Evolutionary conservation across 2,888 invertebrate genomes (phyloP).

Genomic region (Neoscelio sp.): DNA sequence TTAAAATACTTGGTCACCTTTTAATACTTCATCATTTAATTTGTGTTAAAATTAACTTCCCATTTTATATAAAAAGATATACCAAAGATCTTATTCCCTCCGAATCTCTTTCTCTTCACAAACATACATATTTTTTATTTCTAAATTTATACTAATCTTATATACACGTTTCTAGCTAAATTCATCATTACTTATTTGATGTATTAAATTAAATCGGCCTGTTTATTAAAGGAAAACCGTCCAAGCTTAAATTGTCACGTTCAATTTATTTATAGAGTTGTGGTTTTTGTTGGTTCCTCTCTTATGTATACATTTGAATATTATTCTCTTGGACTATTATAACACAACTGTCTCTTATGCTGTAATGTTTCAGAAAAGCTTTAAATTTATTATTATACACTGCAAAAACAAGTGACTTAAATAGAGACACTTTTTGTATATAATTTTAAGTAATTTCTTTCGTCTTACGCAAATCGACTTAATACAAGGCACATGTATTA

Average conservation of each 20-base stretch:
- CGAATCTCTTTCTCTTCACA: too few relatives aligned
- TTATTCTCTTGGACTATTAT: conserved; percentile 37
- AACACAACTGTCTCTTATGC: conserved; percentile 41
- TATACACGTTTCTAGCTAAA: conserved; percentile 26
- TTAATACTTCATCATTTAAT: too few relatives aligned
- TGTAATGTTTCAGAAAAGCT: conserved; percentile 10
- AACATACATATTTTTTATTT: conserved; percentile 19
- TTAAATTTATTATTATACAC: too few relatives aligned
- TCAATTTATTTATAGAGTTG: conserved; percentile 57
- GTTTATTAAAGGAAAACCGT: conserved; percentile 50
- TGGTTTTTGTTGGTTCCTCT: conserved; percentile 50
- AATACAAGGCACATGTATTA: too few relatives aligned
- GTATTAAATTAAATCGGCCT: conserved; percentile 34
- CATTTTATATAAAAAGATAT: too few relatives aligned
- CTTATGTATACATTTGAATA: conserved; percentile 42
- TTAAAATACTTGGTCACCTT: too few relatives aligned
- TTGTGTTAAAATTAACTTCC: too few relatives aligned
- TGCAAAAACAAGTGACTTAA: too few relatives aligned
- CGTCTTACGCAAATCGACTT: too few relatives aligned
- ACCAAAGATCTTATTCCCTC: too few relatives aligned
- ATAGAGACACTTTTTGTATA: too few relatives aligned
- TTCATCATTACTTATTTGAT: conserved; percentile 14
- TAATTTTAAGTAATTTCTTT: too few relatives aligned
- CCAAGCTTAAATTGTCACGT: conserved; percentile 58
- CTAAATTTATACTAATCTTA: conserved; percentile 29